Evolutionary conservation across 2,113 vertebrate genomes (phyloP).

Genomic region (Talpa occidentalis): DNA sequence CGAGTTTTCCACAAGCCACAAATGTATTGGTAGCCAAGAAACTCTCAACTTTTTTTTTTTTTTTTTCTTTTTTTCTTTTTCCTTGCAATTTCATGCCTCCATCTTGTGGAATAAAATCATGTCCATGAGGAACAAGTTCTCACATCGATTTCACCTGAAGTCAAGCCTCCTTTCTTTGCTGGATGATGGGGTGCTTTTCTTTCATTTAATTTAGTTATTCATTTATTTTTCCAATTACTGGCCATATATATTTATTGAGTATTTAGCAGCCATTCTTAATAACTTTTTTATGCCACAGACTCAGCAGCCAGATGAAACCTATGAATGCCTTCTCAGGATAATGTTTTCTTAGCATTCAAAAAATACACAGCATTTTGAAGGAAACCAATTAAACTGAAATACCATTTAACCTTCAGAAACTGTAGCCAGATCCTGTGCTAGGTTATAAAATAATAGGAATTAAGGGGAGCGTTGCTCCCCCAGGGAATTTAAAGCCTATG

Average conservation of each 20-base stretch:
- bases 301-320: not conserved
- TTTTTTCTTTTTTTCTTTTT: not conserved
- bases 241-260: not conserved
- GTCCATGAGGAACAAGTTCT: not conserved
- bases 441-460: not conserved
- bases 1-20: not conserved
- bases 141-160: not conserved
- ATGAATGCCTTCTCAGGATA: not conserved
- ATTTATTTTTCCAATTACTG: not conserved
- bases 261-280: conserved; percentile 13
- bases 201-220: not conserved
- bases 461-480: not conserved
- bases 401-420: not conserved
- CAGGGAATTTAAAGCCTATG: not conserved
- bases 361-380: not conserved
- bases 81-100: not conserved
- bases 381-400: not conserved
- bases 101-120: not conserved
- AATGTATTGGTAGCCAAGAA: not conserved
- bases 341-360: not conserved
- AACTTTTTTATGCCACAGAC: not conserved
- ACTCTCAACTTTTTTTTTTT: not conserved
- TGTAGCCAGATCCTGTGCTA: not conserved
- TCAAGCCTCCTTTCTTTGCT: not conserved
- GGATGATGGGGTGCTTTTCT: not conserved